These are phyloP conservation scores for Accipiter virgatus DNA, from an alignment of 2,113 vertebrate species.

Conservation along the genomic window DNA sequence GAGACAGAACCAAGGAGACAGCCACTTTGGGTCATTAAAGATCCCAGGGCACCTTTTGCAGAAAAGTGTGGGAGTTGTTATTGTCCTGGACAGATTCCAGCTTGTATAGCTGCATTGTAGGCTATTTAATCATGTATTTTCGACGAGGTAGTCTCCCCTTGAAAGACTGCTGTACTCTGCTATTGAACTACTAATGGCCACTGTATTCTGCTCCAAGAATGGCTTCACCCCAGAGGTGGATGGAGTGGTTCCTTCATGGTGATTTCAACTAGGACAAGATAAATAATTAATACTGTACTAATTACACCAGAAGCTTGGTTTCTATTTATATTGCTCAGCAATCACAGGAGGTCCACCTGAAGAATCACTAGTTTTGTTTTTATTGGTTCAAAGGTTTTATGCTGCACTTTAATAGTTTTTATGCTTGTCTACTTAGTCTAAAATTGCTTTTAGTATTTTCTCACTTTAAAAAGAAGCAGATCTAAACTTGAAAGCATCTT, in stretches of 20 bases:
- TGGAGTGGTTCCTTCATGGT: background rate
- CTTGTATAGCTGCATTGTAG: background rate
- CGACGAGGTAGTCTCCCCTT: background rate
- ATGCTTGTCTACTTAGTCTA: background rate
- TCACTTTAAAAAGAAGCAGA: background rate
- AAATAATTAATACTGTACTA: background rate
- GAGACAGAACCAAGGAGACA: background rate
- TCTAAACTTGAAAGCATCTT: background rate
- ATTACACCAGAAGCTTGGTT: background rate
- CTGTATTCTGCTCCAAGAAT: background rate
- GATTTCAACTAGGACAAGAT: background rate
- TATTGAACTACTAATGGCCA: background rate
- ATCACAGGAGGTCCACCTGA: background rate
- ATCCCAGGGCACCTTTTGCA: background rate
- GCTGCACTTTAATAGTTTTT: background rate
- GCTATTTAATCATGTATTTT: background rate
- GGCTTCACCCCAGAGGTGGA: background rate
- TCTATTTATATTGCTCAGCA: background rate
- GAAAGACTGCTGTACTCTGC: background rate
- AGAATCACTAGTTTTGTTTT: background rate
- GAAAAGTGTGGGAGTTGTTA: background rate
- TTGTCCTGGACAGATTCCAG: background rate
- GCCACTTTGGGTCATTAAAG: background rate
- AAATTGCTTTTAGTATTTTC: background rate
- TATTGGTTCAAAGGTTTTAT: background rate